phyloP scores from a whole-genome alignment of 1,140 invertebrate genomes.

The Drosophila repletoides region DNA sequence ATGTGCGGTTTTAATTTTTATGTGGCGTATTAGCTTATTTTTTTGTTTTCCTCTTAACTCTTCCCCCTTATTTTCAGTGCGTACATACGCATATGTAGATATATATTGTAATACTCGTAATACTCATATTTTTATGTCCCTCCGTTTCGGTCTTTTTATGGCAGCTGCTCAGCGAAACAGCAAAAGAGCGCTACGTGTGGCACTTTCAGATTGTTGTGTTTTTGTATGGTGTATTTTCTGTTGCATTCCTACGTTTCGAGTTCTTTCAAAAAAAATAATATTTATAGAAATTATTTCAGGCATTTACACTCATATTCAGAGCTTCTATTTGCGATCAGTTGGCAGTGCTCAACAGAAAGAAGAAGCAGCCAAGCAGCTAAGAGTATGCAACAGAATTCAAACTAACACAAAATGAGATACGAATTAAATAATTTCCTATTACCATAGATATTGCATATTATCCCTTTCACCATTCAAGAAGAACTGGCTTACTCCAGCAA shows the following conservation, averaged over 20 bases:
- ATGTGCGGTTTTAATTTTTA: constrained; percentile 47
- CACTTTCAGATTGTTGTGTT: background rate
- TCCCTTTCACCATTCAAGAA: too few species aligned
- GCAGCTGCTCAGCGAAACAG: constrained; percentile 36
- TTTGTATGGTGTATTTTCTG: constrained; percentile 4
- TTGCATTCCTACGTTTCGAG: constrained; percentile 43
- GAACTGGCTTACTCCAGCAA: too few species aligned
- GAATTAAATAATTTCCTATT: too few species aligned
- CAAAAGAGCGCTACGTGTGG: too few species aligned
- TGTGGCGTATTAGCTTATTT: constrained; percentile 15
- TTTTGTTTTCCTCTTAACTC: background rate
- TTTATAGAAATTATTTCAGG: constrained; percentile 65
- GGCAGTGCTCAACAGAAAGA: constrained; percentile 20
- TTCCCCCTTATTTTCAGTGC: background rate
- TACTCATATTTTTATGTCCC: constrained; percentile 51
- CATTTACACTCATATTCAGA: background rate
- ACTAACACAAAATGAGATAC: too few species aligned
- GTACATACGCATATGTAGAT: background rate
- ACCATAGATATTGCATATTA: too few species aligned
- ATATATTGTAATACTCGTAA: constrained; percentile 56
- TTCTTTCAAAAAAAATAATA: constrained; percentile 25
- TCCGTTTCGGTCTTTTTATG: constrained; percentile 31
- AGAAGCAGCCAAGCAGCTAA: background rate
- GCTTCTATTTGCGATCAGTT: constrained; percentile 14
- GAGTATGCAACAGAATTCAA: constrained; percentile 33